Conservation (phyloP, 2,797 vertebrate species). For the Odontamblyopus lacepedii region DNA sequence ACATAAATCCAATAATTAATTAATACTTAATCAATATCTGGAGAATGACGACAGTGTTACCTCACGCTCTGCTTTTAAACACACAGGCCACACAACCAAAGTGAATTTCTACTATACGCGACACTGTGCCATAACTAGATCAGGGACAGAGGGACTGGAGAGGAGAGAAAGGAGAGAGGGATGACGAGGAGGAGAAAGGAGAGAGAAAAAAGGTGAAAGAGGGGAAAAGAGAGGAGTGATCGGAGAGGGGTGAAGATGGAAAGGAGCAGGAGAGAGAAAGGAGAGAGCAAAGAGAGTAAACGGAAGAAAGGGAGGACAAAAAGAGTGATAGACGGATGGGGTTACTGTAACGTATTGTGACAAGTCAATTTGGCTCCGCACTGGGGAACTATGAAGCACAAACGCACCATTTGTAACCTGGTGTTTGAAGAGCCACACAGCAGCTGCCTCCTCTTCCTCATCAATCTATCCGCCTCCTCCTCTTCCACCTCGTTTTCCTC, state of each 20-base stretch:
- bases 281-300: not conserved
- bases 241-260: not conserved
- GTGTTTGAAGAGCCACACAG: constrained; percentile 16
- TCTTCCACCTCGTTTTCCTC: not conserved
- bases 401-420: constrained; percentile 17
- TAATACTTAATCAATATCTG: too few species aligned
- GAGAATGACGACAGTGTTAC: not conserved
- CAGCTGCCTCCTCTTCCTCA: constrained; percentile 1
- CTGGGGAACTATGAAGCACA: constrained; percentile 37
- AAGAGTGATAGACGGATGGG: constrained; percentile 32
- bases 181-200: not conserved
- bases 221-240: not conserved
- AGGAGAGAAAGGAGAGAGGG: not conserved
- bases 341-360: constrained; percentile 40
- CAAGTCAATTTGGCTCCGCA: constrained; percentile 44
- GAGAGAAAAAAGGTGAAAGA: constrained; percentile 12
- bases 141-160: constrained; percentile 28
- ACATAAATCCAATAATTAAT: too few species aligned
- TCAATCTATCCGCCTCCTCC: too few species aligned
- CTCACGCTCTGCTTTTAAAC: constrained; percentile 14
- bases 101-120: constrained; percentile 17
- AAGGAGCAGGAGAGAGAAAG: not conserved
- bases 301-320: not conserved
- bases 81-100: not conserved
- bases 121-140: constrained; percentile 35